These are phyloP conservation scores for Beroe forskalii DNA, from an alignment of 37 sponge, comb jelly and placozoan species.

Conservation along the genomic window DNA sequence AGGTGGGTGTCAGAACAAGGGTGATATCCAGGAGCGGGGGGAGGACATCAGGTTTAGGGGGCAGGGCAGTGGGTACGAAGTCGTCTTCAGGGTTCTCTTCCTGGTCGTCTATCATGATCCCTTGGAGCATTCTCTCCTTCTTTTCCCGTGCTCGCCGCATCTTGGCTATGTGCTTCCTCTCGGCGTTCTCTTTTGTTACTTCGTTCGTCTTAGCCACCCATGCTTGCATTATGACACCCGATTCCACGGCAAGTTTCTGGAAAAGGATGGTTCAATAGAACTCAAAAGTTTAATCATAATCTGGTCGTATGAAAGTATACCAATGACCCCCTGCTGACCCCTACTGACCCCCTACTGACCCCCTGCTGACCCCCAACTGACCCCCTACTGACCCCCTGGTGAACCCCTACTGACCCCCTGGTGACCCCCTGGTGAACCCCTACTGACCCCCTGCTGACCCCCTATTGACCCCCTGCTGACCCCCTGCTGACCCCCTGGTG, in stretches of 20 bases:
- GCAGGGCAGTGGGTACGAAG: background rate
- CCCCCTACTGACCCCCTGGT: too few species aligned
- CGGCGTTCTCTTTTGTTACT: conserved; percentile 5
- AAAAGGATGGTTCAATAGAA: too few species aligned
- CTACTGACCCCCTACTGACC: too few species aligned
- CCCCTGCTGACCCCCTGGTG: too few species aligned
- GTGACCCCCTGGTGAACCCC: too few species aligned
- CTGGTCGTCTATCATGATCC: conserved; percentile 14
- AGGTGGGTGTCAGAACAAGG: conserved; percentile 37
- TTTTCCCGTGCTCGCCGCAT: background rate
- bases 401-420: too few species aligned
- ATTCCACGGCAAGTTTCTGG: background rate
- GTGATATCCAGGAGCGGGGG: conserved; percentile 54
- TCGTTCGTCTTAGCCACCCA: background rate
- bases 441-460: too few species aligned
- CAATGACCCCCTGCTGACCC: too few species aligned
- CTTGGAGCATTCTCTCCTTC: conserved; percentile 51
- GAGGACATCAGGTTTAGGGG: conserved; percentile 34
- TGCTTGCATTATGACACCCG: conserved; percentile 23
- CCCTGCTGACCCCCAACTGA: too few species aligned
- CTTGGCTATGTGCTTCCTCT: background rate
- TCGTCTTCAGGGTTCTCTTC: background rate
- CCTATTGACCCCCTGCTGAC: too few species aligned
- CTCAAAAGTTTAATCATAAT: too few species aligned
- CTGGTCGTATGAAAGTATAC: too few species aligned